Conservation (phyloP, 2,113 vertebrate species). For the Hippocampus mohnikei region DNA sequence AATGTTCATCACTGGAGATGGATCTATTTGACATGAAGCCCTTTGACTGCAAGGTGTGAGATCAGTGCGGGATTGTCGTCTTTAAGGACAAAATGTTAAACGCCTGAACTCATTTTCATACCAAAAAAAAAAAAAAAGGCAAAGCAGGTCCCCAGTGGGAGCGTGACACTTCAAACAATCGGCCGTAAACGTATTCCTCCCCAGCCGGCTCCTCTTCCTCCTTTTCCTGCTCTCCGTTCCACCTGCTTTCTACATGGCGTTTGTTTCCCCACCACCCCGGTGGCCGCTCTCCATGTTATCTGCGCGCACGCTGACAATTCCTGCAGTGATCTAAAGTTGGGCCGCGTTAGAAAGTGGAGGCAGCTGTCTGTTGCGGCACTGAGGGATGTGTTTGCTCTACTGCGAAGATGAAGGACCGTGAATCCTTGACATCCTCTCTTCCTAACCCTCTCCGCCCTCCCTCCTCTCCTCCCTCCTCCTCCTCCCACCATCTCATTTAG, state of each 20-base stretch:
- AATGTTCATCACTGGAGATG: conserved; percentile 87
- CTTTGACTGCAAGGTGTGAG: conserved; percentile 82
- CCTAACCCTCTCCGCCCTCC: conserved; percentile 69
- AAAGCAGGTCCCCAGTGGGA: conserved; percentile 83
- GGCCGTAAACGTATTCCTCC: conserved; percentile 18
- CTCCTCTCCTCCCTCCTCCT: conserved; percentile 71
- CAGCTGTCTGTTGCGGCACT: conserved; percentile 98
- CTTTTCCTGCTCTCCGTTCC: conserved; percentile 8
- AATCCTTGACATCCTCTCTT: conserved; percentile 97
- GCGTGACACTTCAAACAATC: conserved; percentile 76
- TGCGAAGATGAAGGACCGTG: conserved; percentile 99
- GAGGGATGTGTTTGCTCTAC: conserved; percentile 98
- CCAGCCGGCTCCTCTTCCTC: neutral
- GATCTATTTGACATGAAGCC: conserved; percentile 89
- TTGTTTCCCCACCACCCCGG: conserved; percentile 62
- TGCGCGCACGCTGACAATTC: conserved; percentile 83
- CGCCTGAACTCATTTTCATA: conserved; percentile 89
- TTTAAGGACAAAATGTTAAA: conserved; percentile 97
- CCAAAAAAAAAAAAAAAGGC: conserved; percentile 34
- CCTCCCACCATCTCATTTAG: conserved; percentile 93
- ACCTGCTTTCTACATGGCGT: conserved; percentile 53
- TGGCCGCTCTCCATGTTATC: conserved; percentile 98
- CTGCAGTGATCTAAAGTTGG: conserved; percentile 97
- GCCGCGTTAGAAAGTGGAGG: conserved; percentile 98
- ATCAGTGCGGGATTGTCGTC: conserved; percentile 91